A percentile compares a stretch with the other conserved stretches of the same genome.
Conservation (phyloP, 2,888 invertebrate species). For the Tenthredo amoena region DNA sequence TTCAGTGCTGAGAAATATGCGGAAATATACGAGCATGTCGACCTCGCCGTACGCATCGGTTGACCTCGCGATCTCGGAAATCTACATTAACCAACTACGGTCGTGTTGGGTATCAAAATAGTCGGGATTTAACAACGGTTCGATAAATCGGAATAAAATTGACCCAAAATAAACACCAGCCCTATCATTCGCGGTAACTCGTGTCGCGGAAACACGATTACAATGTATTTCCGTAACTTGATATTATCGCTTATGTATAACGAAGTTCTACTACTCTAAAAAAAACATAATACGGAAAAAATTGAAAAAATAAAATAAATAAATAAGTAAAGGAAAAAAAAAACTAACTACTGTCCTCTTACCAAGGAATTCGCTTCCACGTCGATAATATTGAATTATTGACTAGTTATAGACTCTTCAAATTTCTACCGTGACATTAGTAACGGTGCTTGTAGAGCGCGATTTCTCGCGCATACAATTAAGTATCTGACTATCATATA, state of each 20-base stretch:
- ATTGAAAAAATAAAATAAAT: neutral
- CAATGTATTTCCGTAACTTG: neutral
- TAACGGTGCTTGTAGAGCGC: constrained; percentile 31
- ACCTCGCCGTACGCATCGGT: constrained; percentile 47
- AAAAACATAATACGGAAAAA: neutral
- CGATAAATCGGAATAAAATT: neutral
- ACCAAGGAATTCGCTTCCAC: constrained; percentile 27
- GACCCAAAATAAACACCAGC: neutral
- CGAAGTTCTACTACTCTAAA: neutral
- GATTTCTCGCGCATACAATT: neutral
- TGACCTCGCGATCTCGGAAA: constrained; percentile 48
- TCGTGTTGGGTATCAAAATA: constrained; percentile 46
- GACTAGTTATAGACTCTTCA: constrained; percentile 17
- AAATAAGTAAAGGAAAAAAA: neutral
- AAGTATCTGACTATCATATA: neutral
- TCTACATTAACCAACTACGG: neutral
- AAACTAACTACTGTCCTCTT: neutral
- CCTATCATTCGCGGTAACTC: neutral
- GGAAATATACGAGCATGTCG: constrained; percentile 41
- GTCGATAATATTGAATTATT: constrained; percentile 43
- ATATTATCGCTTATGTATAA: neutral
- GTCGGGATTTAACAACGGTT: neutral
- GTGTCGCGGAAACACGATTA: neutral
- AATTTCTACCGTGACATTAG: constrained; percentile 3
- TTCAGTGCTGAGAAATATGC: constrained; percentile 17